Base-by-base conservation (phyloP, 1,140 invertebrate genomes). In the Drosophila bocqueti region DNA sequence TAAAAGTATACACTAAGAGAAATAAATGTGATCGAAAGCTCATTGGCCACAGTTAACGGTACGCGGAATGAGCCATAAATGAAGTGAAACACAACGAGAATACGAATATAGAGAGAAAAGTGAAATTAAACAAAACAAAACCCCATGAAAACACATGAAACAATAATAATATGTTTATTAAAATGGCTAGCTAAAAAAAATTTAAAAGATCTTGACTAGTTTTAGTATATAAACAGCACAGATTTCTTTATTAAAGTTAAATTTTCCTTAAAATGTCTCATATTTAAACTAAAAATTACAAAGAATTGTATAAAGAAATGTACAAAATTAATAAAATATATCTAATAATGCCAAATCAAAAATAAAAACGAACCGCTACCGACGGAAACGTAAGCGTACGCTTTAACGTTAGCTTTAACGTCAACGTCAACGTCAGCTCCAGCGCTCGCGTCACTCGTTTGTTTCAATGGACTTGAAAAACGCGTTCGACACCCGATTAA, bases 391-490 rank as follows among this genome's bases (percentile, higher is more conserved):
- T 68, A 34, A 34, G 50, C 77, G 13, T 52, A 31, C 36, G 63
- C 34, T 13, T 49, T 38, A 34, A 34, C 65, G 34, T 63, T 18
- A 24, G 36, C 46, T 24, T 65, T 29, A 52, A 36, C 68, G 45
- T 46, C 45, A 52, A 36, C 68, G 45, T 46, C 45, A 38, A 46
- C 69, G 42, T 34, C 43, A 64, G 38, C 24, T 34, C n/a, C 42
- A 24, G 50, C 18, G 43, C 49, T 47, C 60, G 50, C 73, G 31
- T 76, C 52, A 52, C 31, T 46, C 74, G 57, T 78, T 78, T 63
- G 57, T 78, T 78, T 63, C 65, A 83, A 64, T 89, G 84, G 85
- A 90, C 84, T 89, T 90, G 84, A 89, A 89, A 89, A 89, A 89
- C 84, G 84, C 84, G 84, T 87, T 87, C 83, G 71, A 58, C 57